Conservation (phyloP, 2,113 vertebrate species). For the Bolborhynchus lineola region DNA sequence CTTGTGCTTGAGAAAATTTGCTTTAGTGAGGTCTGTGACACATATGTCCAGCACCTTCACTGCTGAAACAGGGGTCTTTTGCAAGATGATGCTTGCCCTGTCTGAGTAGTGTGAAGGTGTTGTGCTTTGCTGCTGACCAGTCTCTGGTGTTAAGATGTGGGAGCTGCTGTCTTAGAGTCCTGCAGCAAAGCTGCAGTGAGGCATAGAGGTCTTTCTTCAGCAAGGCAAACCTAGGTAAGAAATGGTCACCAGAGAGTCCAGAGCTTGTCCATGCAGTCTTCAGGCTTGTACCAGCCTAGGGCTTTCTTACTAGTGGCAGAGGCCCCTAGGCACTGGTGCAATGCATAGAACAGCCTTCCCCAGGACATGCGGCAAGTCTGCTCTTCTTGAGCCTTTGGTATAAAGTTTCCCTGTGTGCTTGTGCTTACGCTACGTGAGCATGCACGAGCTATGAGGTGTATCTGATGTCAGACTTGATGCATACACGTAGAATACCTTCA, state of each 20-base stretch:
- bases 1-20: not conserved
- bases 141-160: not conserved
- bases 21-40: not conserved
- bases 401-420: not conserved
- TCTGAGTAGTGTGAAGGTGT: not conserved
- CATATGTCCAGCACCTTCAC: fast-evolving
- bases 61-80: not conserved
- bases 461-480: not conserved
- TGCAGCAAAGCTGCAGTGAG: not conserved
- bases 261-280: not conserved
- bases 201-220: not conserved
- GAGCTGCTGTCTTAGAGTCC: not conserved
- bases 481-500: not conserved
- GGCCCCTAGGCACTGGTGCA: not conserved
- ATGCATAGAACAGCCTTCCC: not conserved
- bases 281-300: not conserved
- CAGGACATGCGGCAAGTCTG: fast-evolving
- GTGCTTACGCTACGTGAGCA: not conserved
- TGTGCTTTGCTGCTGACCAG: not conserved
- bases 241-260: not conserved
- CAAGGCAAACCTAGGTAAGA: not conserved
- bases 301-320: not conserved
- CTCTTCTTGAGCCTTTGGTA: not conserved
- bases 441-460: not conserved
- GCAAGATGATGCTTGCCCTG: not conserved